Evolutionary conservation across 2,888 invertebrate species (phyloP).

Genomic region (Drosophila percnosoma): DNA sequence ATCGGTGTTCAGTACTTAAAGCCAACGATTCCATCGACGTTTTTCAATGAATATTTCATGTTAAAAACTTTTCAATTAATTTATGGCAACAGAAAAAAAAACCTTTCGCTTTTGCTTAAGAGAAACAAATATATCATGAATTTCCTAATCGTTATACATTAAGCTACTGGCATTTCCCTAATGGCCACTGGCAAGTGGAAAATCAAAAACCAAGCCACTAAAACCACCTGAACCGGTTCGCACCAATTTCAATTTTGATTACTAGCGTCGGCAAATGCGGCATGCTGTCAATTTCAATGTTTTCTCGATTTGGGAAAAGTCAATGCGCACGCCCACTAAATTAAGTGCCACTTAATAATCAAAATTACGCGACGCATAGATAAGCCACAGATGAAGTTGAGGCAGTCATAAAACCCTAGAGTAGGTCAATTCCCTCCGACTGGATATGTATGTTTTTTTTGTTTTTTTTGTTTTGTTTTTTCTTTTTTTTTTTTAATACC

Average conservation of each 20-base stretch:
- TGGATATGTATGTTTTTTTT: constrained; percentile 8
- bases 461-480: not conserved
- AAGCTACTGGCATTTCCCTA: constrained; percentile 76
- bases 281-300: constrained; percentile 72
- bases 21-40: not conserved
- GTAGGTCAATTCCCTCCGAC: constrained; percentile 51
- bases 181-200: constrained; percentile 53
- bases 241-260: constrained; percentile 22
- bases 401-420: constrained; percentile 10
- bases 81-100: constrained; percentile 3
- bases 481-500: not conserved
- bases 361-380: constrained; percentile 76
- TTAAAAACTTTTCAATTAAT: not conserved
- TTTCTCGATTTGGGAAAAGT: constrained; percentile 68
- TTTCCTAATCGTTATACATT: constrained; percentile 67
- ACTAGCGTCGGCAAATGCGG: constrained; percentile 1
- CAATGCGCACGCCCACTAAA: constrained; percentile 75
- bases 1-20: not conserved
- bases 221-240: constrained; percentile 43
- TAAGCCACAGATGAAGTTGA: constrained; percentile 61
- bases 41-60: not conserved
- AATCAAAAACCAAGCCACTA: constrained; percentile 49
- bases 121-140: constrained; percentile 70
- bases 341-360: constrained; percentile 81
- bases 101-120: constrained; percentile 62